Base-by-base conservation (phyloP, 2,797 vertebrate species). In the Crypturellus tataupa region DNA sequence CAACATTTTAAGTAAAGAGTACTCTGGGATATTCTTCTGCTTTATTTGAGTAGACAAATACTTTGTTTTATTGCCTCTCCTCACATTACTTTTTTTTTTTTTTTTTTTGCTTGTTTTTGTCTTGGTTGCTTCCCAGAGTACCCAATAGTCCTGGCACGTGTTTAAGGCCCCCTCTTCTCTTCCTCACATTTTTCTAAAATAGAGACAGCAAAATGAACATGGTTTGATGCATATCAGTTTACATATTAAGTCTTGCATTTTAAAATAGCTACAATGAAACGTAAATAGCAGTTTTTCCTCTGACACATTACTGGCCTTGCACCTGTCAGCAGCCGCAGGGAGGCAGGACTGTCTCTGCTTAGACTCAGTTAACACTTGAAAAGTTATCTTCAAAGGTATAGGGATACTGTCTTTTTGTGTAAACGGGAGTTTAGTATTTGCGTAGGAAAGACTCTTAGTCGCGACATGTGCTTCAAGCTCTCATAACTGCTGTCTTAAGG, bases 361-460 rank as follows among this genome's bases (percentile, higher is more conserved):
- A 81, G 87, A 75, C 85, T 96, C 94, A 94, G 79, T 94, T 94
- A 87, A 91, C 93, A 60, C 92, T 91, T 93, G 73, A 83, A 81
- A 85, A 70, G 39, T 92, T 95, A 90, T 92, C 89, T 95, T 94
- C 91, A 92, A 60, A 91, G 76, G 79, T 25, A 4, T 72, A 81
- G 39, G 47, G 37, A 89, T 94, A 67, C 85, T 29, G 20, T 80
- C 69, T 78, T 46, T 79, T 80, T 51, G 17, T 49, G 12, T 62
- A 78, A 92, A 78, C 85, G 79, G 71, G 87, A 93, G 75, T 16
- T 5, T 9, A 39, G 29, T 33, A 33, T 91, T 93, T 94, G 62
- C 39, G 27, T 51, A 51, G 80, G 73, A 87, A 78, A 65, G 49
- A 33, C 62, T 68, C 23, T 78, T 37, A 78, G 10, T 67, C 79